A percentile compares a stretch with the other conserved stretches of the same genome.
phyloP scores from a whole-genome alignment of 2,113 vertebrate species.

The Dicaeum eximium region DNA sequence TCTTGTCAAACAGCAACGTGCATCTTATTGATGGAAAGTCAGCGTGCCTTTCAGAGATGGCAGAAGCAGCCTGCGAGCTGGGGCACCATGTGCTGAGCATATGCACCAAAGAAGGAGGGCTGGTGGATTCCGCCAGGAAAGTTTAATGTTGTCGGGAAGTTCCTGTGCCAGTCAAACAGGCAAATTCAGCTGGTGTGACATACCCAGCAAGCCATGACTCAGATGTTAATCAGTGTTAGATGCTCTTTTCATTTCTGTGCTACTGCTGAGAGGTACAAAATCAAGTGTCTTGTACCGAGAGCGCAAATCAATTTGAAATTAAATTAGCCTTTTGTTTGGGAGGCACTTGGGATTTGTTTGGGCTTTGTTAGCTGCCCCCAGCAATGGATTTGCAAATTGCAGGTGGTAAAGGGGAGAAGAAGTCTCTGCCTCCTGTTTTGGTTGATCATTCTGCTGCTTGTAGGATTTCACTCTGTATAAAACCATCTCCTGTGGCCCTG shows the following conservation, averaged over 20 bases:
- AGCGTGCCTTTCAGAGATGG: slow-evolving; percentile 35
- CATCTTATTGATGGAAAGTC: slow-evolving; percentile 56
- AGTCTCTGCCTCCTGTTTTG: neutral
- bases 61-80: neutral
- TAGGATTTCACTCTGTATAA: accelerated
- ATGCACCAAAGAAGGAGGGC: neutral
- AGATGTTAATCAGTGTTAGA: slow-evolving; percentile 9
- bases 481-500: neutral
- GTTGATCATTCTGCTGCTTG: neutral
- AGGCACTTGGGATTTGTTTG: neutral
- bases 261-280: neutral
- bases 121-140: neutral
- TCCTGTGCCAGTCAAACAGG: neutral
- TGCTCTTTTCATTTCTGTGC: slow-evolving; percentile 15
- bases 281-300: neutral
- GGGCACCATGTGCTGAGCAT: neutral
- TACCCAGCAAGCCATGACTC: neutral
- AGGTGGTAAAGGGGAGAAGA: neutral
- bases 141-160: neutral
- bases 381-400: neutral
- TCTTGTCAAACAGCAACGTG: slow-evolving; percentile 65
- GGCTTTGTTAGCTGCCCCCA: neutral
- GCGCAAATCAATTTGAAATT: slow-evolving; percentile 7
- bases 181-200: neutral
- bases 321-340: slow-evolving; percentile 10